Percentiles rank a stretch among this genome's conserved stretches.
These are phyloP conservation scores for Phrynosoma blainvillii DNA, from an alignment of 2,113 vertebrate genomes.

Conservation along the genomic window DNA sequence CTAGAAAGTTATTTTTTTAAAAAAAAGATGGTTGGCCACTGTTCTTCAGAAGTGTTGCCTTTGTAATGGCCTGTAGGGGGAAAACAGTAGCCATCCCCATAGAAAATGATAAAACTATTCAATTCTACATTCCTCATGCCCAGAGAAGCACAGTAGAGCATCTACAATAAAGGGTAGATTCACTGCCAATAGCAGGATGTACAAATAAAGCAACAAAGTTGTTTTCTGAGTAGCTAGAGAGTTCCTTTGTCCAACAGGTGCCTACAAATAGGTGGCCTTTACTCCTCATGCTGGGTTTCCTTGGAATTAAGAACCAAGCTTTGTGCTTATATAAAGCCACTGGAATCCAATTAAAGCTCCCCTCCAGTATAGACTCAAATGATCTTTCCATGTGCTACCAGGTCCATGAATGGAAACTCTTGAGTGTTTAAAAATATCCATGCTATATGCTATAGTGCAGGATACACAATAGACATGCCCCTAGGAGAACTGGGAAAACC, in stretches of 20 bases:
- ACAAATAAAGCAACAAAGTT: constrained; percentile 20
- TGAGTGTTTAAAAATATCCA: constrained; percentile 38
- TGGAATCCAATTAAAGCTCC: constrained; percentile 84
- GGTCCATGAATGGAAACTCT: constrained; percentile 52
- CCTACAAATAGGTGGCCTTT: constrained; percentile 58
- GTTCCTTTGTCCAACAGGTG: constrained; percentile 37
- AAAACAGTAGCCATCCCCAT: background rate
- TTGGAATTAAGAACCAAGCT: constrained; percentile 72
- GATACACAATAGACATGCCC: background rate
- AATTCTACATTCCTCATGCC: constrained; percentile 10
- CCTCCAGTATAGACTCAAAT: constrained; percentile 79
- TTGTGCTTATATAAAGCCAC: constrained; percentile 81
- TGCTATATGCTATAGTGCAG: constrained; percentile 13
- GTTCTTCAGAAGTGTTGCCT: constrained; percentile 8
- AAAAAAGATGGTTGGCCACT: background rate
- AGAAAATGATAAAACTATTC: constrained; percentile 6
- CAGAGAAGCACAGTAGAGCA: background rate
- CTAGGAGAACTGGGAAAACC: background rate
- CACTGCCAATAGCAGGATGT: background rate
- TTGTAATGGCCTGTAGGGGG: constrained; percentile 11
- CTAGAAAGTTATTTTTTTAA: background rate
- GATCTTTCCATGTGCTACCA: constrained; percentile 67
- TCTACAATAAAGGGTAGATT: background rate
- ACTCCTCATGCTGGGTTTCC: constrained; percentile 51
- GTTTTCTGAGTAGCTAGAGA: constrained; percentile 3